Percentiles rank a stretch among this genome's conserved stretches.
Evolutionary conservation across 1,140 invertebrate species (phyloP).

Genomic region (Drosophila novamexicana): DNA sequence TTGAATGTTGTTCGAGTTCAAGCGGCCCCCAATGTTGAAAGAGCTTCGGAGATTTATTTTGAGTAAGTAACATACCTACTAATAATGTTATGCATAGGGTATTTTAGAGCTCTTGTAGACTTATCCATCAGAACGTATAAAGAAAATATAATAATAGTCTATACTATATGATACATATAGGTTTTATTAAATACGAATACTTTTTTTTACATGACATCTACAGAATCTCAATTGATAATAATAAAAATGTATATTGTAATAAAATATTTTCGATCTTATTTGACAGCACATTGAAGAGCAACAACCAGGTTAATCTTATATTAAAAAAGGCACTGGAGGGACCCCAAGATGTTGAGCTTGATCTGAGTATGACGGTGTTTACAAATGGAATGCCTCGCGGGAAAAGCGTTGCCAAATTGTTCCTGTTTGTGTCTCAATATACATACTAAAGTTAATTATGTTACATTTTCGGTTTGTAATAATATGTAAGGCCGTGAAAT

Average conservation of each 20-base stretch:
- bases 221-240: too few relatives aligned
- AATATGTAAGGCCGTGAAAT: too few relatives aligned
- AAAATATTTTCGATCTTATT: background rate
- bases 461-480: constrained; percentile 1
- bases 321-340: constrained; percentile 90
- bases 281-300: constrained; percentile 85
- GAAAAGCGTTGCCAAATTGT: constrained; percentile 92
- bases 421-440: constrained; percentile 93
- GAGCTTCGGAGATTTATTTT: constrained; percentile 89
- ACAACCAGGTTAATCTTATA: constrained; percentile 90
- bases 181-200: too few relatives aligned
- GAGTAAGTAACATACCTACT: constrained; percentile 83
- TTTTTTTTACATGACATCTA: too few relatives aligned
- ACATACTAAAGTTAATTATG: constrained; percentile 87
- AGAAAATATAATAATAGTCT: background rate
- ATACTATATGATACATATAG: too few relatives aligned
- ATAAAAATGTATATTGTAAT: too few relatives aligned
- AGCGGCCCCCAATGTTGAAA: constrained; percentile 86
- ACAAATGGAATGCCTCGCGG: constrained; percentile 89
- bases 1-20: constrained; percentile 70
- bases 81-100: background rate
- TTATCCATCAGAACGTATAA: background rate
- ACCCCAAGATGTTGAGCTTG: constrained; percentile 95
- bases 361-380: constrained; percentile 94
- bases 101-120: background rate